phyloP scores from a whole-genome alignment of 64 coral and sea anemone species.

The Porites australiensis region DNA sequence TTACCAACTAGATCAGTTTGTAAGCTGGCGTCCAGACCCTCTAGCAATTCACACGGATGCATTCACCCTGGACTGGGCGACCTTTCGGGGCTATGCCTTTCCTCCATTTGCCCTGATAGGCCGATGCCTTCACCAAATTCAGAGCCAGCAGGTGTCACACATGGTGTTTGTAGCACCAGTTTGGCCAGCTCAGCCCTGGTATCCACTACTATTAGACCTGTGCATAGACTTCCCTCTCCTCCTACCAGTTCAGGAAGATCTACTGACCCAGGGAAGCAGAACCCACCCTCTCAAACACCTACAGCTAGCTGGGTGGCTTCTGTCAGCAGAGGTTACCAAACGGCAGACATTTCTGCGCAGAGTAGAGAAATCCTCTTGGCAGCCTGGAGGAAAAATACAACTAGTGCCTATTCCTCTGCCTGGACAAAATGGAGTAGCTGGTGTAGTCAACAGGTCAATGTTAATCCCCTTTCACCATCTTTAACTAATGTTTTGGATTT shows the following conservation, averaged over 20 bases:
- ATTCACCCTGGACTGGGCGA: not conserved
- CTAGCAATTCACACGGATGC: conserved; percentile 8
- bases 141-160: not conserved
- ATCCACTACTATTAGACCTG: conserved; percentile 33
- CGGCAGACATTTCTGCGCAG: conserved; percentile 54
- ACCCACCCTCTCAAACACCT: conserved; percentile 39
- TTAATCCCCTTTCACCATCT: conserved; percentile 54
- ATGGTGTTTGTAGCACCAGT: conserved; percentile 63
- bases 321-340: conserved; percentile 55
- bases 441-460: not conserved
- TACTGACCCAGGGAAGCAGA: not conserved
- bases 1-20: not conserved
- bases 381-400: conserved; percentile 42
- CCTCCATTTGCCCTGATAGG: not conserved
- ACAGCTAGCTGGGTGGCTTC: conserved; percentile 75
- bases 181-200: conserved; percentile 50
- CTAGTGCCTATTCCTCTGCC: conserved; percentile 45
- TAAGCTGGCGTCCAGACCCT: conserved; percentile 41
- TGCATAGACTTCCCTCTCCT: conserved; percentile 44
- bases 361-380: conserved; percentile 65
- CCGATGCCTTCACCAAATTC: conserved; percentile 9
- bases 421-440: conserved; percentile 64
- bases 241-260: not conserved
- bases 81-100: conserved; percentile 5
- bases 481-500: conserved; percentile 11